Base-by-base conservation (phyloP, 2,888 invertebrate species). In the Nemotelus pantherinus region DNA sequence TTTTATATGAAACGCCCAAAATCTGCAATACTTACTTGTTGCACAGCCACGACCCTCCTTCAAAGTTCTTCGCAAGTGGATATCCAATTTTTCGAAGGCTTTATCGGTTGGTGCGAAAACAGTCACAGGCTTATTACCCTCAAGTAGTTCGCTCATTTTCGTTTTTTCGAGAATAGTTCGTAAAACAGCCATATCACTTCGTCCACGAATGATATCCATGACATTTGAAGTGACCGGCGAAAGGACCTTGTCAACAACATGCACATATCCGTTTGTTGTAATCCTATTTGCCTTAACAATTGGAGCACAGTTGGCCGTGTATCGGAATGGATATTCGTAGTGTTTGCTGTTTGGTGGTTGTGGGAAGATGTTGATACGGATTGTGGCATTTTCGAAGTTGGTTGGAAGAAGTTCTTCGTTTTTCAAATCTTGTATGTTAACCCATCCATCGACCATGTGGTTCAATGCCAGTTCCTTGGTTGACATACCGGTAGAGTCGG, bases 281-380 rank as follows among this genome's bases (percentile, higher is more conserved):
- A 90, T 85, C 81, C 91, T 89, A 84, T 93, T 92, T 47, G 89
- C 86, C 78, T 89, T 89, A 53, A 87, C 88, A 50, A 94, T 86
- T 70, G 89, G 89, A 41, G 90, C 90, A 84, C 94, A 94, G 84
- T 94, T 93, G 7, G 91, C 92, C 4, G 93, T 92, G 80, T 84
- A 87, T 7, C 85, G 84, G 75, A 83, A 85, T 2, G 84, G 84
- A 5, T 83, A 82, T 9, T 83, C 82, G 2, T 85, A 85, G 67
- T 85, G 78, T 74, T 84, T 84, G 77, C 85, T 85, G 80, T 83
- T 83, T 71, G 81, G 80, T 60, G 80, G 81, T 45, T 76, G 77
- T 44, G 81, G 82, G 79, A 81, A 82, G 9, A 82, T 74, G 77
- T 87, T 87, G 65, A 87, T 86, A 78, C 87, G 86, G 72, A 87